These are phyloP conservation scores for Nipponia nippon DNA, from an alignment of 2,113 vertebrate species.

Conservation along the genomic window DNA sequence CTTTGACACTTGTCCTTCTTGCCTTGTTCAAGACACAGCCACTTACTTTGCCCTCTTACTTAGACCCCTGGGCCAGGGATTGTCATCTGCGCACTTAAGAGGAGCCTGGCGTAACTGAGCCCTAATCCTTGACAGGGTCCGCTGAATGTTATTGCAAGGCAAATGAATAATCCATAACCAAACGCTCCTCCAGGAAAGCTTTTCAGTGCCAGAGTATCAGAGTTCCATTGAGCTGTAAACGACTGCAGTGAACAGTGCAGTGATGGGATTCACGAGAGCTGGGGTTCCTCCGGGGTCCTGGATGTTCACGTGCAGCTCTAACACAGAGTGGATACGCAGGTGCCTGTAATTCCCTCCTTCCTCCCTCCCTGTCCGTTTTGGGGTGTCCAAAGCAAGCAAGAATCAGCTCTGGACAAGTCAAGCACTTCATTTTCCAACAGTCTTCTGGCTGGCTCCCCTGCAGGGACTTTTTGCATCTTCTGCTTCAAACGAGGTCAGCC, in stretches of 20 bases:
- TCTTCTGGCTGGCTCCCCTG: neutral
- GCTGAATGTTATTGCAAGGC: neutral
- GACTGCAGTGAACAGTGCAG: neutral
- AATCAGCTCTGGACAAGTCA: neutral
- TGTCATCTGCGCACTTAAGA: neutral
- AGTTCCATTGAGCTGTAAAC: neutral
- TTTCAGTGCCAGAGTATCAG: neutral
- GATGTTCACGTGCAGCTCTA: fast-evolving
- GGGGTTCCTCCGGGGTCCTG: neutral
- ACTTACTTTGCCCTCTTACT: neutral
- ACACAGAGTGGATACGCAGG: fast-evolving
- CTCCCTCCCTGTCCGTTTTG: neutral
- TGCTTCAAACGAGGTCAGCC: neutral
- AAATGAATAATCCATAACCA: neutral
- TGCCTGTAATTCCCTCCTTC: neutral
- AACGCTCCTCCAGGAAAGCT: neutral
- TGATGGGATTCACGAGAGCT: too few relatives aligned
- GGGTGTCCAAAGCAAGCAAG: neutral
- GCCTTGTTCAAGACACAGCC: neutral
- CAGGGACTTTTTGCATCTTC: neutral
- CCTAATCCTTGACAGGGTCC: neutral
- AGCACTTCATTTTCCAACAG: neutral
- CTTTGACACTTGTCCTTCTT: neutral
- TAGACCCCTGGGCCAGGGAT: fast-evolving
- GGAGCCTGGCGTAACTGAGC: neutral